A percentile compares a stretch with the other conserved stretches of the same genome.
phyloP scores from a whole-genome alignment of 2,888 invertebrate genomes.

The Tetragnatha montana region DNA sequence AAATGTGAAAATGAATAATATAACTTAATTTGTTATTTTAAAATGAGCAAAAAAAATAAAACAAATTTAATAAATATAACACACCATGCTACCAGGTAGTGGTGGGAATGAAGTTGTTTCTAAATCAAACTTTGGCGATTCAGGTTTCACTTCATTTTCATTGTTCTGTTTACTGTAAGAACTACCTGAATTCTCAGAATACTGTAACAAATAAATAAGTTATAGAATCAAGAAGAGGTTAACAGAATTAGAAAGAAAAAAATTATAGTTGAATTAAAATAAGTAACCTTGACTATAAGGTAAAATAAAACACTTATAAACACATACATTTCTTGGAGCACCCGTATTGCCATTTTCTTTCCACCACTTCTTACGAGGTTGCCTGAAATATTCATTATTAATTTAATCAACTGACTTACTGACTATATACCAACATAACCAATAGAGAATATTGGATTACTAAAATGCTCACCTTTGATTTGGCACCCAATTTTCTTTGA shows the following conservation, averaged over 20 bases:
- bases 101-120: constrained; percentile 88
- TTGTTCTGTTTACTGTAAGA: constrained; percentile 50
- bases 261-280: too few species aligned
- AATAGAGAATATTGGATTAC: not conserved
- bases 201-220: constrained; percentile 20
- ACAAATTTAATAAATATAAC: constrained; percentile 57
- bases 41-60: not conserved
- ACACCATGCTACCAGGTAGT: constrained; percentile 82
- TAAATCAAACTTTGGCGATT: constrained; percentile 83
- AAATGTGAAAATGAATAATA: not conserved
- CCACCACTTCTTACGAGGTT: constrained; percentile 53
- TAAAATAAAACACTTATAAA: not conserved
- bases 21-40: not conserved
- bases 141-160: constrained; percentile 70
- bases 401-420: not conserved
- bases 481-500: constrained; percentile 57
- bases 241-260: not conserved
- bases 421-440: not conserved
- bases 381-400: constrained; percentile 13
- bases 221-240: too few species aligned
- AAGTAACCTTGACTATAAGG: not conserved
- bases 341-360: constrained; percentile 53
- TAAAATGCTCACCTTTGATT: constrained; percentile 51
- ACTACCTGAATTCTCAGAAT: constrained; percentile 62
- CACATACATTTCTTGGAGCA: constrained; percentile 54